Base-by-base conservation (phyloP, 1,140 invertebrate species). In the Drosophila repletoides region DNA sequence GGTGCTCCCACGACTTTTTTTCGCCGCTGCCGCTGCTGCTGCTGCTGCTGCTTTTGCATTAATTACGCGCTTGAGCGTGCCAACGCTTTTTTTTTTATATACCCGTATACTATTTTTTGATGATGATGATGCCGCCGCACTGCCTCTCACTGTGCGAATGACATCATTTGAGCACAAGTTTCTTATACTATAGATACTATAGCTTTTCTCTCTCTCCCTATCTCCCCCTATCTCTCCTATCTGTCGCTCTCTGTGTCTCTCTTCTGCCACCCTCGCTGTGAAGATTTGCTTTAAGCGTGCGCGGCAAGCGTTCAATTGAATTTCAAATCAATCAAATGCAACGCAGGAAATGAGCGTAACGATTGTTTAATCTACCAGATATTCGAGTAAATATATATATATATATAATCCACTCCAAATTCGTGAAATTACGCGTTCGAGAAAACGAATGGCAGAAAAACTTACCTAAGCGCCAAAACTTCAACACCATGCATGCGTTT, bases 391-490 rank as follows among this genome's bases (percentile, higher is more conserved):
- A n/a, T n/a, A n/a, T n/a, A n/a, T n/a, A n/a, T n/a, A n/a, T n/a
- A n/a, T n/a, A n/a, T n/a, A 40, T 22, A 48, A 4, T 28, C 38
- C 7, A 12, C 12, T 4, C 3, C 24, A 53, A 41, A 53, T 41
- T n/a, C 14, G 6, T 0, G 3, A 28, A 49, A n/a, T n/a, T n/a
- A n/a, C n/a, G n/a, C n/a, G n/a, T n/a, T 31, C 29, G 29, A 38
- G n/a, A 31, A 15, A 38, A 36, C 38, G 38, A 52, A 24, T 46
- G 31, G 48, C 14, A 49, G 15, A 12, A 10, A 10, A 14, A 72
- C 83, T 89, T 92, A 96, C 95, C 95, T 96, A 74, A 96, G 91
- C 15, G 95, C 95, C 33, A 96, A 89, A 15, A 96, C 95, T 91
- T 96, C 95, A 2, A 96, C 95, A 90, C 94, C 94, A 72, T 92